Evolutionary conservation across 2,888 invertebrate genomes (phyloP), one percentile per base, ranked within the genome.

Genomic region (Invenusta paracnida): DNA sequence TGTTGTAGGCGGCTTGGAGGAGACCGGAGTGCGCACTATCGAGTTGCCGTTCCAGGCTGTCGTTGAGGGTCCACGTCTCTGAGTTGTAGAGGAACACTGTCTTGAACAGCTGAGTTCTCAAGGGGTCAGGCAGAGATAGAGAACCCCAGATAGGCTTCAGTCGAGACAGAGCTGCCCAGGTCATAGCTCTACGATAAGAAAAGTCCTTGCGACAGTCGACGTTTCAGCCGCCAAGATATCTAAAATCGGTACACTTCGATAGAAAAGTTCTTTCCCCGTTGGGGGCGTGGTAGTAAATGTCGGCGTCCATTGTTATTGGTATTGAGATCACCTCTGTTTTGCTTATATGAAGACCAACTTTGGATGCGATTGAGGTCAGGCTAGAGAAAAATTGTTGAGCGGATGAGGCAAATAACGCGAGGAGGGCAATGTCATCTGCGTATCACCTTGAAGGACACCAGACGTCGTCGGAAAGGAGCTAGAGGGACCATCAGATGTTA

Each of bases 41-140:
- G 48, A 48, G 48, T 48, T 17, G 48, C 48, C 48, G 48, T 48
- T 48, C 48, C 5, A 48, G 5, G 48, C 17, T 48, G 48, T 48
- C 48, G 48, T 48, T 48, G 48, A 48, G 48, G 48, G 48, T 48
- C 17, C 48, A 48, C 48, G 27, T 73, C 27, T 13, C 17, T n/a
- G 73, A 73, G 73, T 73, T 73, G 73, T 73, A 73, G 73, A 73
- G 73, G 73, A 73, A 25, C 73, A 73, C 73, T 73, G 73, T 73
- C 73, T 73, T 25, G 73, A 73, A 73, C 5, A 73, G 73, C 73
- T 23, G 73, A 73, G 73, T 73, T 73, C 73, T 73, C 73, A 73
- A 73, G 73, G 23, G 23, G 73, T 73, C 25, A 25, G 73, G 73
- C 73, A 73, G 73, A 73, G 73, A 25, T 23, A 23, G 73, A 73